These are phyloP conservation scores for Poecilia gillii DNA, from an alignment of 2,797 vertebrate species.

Conservation along the genomic window DNA sequence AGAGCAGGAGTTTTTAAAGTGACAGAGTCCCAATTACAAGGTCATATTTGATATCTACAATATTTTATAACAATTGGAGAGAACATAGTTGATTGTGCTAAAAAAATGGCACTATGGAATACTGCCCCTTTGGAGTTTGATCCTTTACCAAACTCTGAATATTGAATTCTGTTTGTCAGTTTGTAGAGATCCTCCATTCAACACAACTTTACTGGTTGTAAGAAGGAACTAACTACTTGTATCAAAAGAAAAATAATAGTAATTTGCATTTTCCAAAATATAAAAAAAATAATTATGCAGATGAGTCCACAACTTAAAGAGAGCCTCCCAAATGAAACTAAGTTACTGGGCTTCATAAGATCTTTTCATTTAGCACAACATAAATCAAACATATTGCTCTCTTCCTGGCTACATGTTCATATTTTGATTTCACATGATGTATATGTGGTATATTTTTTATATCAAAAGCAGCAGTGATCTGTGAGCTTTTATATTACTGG, in stretches of 20 bases:
- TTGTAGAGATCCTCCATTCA: neutral
- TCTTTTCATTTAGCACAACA: neutral
- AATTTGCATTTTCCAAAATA: neutral
- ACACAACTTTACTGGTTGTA: neutral
- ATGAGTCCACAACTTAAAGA: neutral
- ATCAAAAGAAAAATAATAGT: neutral
- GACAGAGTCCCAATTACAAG: too few species aligned
- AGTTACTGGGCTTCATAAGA: neutral
- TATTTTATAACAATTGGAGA: too few species aligned
- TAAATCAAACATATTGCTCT: neutral
- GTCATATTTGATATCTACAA: too few species aligned
- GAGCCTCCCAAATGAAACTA: neutral
- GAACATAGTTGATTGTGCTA: too few species aligned
- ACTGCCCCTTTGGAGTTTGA: too few species aligned
- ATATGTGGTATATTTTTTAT: neutral
- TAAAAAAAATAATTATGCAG: neutral
- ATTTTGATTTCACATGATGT: neutral
- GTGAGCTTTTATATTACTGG: neutral
- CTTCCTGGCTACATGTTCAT: neutral
- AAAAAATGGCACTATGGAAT: too few species aligned
- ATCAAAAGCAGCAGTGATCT: neutral
- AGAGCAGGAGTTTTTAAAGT: too few species aligned
- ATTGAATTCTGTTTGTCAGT: neutral
- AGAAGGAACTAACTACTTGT: neutral
- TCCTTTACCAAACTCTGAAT: neutral